These are phyloP conservation scores for Papilio polytes DNA, from an alignment of 1,140 invertebrate species.

Conservation along the genomic window DNA sequence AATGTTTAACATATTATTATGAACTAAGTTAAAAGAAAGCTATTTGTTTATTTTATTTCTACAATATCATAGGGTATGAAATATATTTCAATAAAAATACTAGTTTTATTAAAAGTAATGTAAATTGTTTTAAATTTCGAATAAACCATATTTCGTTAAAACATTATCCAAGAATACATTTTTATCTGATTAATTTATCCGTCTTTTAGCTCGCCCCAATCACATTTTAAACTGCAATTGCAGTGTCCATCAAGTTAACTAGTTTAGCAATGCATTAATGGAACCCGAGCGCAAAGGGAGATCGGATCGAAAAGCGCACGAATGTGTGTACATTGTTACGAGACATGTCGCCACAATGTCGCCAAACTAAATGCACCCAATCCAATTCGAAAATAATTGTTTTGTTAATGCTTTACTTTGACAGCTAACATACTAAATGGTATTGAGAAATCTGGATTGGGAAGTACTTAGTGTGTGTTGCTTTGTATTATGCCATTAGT, in stretches of 20 bases:
- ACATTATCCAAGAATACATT: not conserved
- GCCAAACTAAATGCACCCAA: not conserved
- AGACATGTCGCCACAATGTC: not conserved
- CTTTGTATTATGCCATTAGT: not conserved
- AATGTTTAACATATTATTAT: not conserved
- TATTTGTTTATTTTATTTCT: too few species aligned
- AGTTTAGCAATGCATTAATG: conserved; percentile 35
- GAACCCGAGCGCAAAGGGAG: conserved; percentile 13
- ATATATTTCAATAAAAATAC: not conserved
- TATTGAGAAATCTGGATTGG: too few species aligned
- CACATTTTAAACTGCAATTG: conserved; percentile 17
- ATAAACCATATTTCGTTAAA: not conserved
- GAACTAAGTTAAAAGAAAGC: not conserved
- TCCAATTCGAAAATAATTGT: not conserved
- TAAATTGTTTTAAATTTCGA: too few species aligned
- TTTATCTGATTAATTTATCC: not conserved
- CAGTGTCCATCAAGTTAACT: conserved; percentile 33
- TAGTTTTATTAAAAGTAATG: too few species aligned
- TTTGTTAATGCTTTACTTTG: not conserved
- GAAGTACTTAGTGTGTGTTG: too few species aligned
- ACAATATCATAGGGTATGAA: not conserved
- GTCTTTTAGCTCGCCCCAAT: not conserved
- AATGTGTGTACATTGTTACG: conserved; percentile 17
- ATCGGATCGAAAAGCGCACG: not conserved
- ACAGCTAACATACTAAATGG: not conserved